Evolutionary conservation across 2,888 invertebrate genomes (phyloP), one percentile per base, ranked within the genome.

Genomic region (Theristus sp.): DNA sequence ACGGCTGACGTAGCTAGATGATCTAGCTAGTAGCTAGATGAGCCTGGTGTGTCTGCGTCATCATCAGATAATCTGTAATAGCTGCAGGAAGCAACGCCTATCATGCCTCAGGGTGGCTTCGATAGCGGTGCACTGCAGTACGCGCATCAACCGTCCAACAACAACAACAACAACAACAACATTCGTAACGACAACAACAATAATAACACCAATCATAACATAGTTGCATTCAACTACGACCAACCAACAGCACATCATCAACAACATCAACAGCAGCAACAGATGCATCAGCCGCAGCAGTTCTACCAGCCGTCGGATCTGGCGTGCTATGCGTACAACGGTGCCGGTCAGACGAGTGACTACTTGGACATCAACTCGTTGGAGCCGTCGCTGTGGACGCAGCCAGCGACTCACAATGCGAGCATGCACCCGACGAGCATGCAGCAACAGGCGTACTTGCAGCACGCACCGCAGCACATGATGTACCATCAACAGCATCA

Each of bases 301-400:
- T 38, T 13, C 38, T 49, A 49, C n/a, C 49, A 10, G n/a, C 6
- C n/a, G 3, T n/a, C 49, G n/a, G 49, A 49, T n/a, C 24, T 49
- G n/a, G 13, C n/a, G 24, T 49, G 49, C 24, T 49, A 49, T 24
- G 49, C 49, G 20, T 49, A 49, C n/a, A 49, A 49, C 49, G 20
- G n/a, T 3, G 24, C 3, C n/a, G 3, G 3, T 17, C 20, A 17
- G 49, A 49, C 13, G 6, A 49, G 27, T 26, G 61, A 61, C 22
- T 58, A 26, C 29, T 17, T 57, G n/a, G 61, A 61, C 27, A 27
- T 61, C 3, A 61, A 58, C 31, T 53, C 31, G 26, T 46, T 61
- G 49, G 61, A 61, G 53, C 61, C 61, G 28, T 52, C 47, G 22
- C 1, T 61, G 2, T 31, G n/a, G 46, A 20, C 58, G 28, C 26